These are phyloP conservation scores for Drosophila lowei DNA, from an alignment of 1,140 invertebrate species.

Conservation along the genomic window DNA sequence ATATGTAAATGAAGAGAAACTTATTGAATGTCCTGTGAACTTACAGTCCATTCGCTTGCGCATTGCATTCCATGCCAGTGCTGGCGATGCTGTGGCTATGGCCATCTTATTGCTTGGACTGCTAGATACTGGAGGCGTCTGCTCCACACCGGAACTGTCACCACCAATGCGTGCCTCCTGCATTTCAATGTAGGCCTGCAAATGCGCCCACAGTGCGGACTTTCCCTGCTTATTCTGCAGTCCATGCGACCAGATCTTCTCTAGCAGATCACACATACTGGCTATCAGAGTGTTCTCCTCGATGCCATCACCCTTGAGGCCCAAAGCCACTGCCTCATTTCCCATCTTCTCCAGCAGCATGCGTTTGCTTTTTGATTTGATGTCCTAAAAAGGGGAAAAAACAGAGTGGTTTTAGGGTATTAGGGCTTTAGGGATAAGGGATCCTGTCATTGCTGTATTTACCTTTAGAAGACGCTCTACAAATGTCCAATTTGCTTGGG, in stretches of 20 bases:
- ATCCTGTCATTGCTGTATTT: constrained; percentile 25
- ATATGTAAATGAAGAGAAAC: not conserved
- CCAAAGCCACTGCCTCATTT: constrained; percentile 90
- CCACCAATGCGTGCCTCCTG: constrained; percentile 87
- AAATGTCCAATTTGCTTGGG: constrained; percentile 99
- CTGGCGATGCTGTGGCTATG: constrained; percentile 85
- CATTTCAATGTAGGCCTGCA: constrained; percentile 94
- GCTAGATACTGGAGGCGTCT: constrained; percentile 83
- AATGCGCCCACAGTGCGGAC: constrained; percentile 96
- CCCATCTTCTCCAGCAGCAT: constrained; percentile 99
- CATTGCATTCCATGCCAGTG: constrained; percentile 94
- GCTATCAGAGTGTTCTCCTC: constrained; percentile 99
- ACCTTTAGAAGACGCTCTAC: constrained; percentile 98
- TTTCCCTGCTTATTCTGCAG: constrained; percentile 97
- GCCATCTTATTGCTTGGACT: constrained; percentile 65
- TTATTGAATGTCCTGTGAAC: not conserved
- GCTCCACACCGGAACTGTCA: constrained; percentile 83
- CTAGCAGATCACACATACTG: constrained; percentile 97
- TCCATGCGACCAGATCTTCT: constrained; percentile 99
- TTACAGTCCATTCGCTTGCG: constrained; percentile 94
- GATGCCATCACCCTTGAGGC: constrained; percentile 89
- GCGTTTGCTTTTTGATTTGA: constrained; percentile 96
- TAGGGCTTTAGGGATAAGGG: too few species aligned
- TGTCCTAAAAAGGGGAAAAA: constrained; percentile 86
- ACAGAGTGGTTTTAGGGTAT: not conserved